A percentile compares a stretch with the other conserved stretches of the same genome.
These are phyloP conservation scores for Agapornis roseicollis DNA, from an alignment of 2,113 vertebrate genomes.

Conservation along the genomic window DNA sequence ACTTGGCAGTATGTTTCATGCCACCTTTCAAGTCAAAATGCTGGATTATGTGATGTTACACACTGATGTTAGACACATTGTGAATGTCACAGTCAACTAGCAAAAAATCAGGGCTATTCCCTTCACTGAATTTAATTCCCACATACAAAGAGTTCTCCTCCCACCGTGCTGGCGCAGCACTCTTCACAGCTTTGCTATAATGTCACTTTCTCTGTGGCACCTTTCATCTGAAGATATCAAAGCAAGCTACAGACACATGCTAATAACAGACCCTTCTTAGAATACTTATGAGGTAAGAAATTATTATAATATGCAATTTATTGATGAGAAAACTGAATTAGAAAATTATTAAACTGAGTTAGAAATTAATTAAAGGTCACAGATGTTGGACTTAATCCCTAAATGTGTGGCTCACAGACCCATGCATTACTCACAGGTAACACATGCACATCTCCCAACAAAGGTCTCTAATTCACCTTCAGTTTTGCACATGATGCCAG, in stretches of 20 bases:
- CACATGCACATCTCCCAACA: background rate
- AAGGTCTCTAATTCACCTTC: background rate
- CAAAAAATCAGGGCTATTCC: background rate
- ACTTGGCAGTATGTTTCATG: background rate
- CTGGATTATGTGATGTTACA: background rate
- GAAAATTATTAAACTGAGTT: background rate
- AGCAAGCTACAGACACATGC: background rate
- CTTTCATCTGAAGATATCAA: background rate
- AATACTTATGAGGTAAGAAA: background rate
- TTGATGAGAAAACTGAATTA: background rate
- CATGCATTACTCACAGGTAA: rapidly evolving
- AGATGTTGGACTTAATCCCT: background rate
- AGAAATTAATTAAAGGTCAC: background rate
- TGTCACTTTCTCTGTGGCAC: background rate
- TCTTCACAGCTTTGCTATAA: background rate
- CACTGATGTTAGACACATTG: background rate
- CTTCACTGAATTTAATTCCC: background rate
- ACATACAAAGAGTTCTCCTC: background rate
- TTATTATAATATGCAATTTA: background rate
- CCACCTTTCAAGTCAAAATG: background rate
- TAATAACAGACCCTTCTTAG: background rate
- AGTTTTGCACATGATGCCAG: background rate
- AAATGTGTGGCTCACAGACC: background rate
- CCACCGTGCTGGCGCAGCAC: background rate
- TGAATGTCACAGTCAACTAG: background rate